Base-by-base conservation (phyloP, 2,797 vertebrate species). In the Leucoraja ocellata region DNA sequence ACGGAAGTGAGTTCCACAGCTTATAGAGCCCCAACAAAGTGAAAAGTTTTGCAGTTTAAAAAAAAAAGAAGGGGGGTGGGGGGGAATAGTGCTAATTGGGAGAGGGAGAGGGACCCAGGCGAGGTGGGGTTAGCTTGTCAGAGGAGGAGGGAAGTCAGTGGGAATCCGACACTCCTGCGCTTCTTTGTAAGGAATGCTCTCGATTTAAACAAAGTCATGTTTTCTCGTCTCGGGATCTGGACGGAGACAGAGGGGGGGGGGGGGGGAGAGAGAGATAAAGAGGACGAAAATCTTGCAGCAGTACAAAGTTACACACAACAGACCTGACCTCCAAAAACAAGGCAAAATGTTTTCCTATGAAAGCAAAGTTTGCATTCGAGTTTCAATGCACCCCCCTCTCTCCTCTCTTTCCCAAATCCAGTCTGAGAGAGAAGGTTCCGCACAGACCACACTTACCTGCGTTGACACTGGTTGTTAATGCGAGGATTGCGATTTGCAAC, bases 131-230 rank as follows among this genome's bases (percentile, higher is more conserved):
- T 3, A 28, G n/a, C 4, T n/a, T 88, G 84, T 88, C 61, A 84
- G 25, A n/a, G 23, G 81, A 23, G 7, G 78, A 80, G 23, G 46
- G n/a, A n/a, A 88, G 46, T 16, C n/a, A n/a, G 2, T 61, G n/a
- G 84, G 84, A 88, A 88, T 4, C 63, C 21, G 63, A 88, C 81
- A 13, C 81, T 54, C 79, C 80, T 54, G 18, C 21, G 46, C 63
- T 32, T 68, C n/a, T 32, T 18, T 36, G 32, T 65, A 88, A 88
- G 84, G 63, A 88, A 68, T 88, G 84, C 14, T 7, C 61, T 68
- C 84, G 23, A 7, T 36, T 88, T 36, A 88, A 88, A 88, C 84
- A 21, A 88, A 68, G 61, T 88, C 61, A 68, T 88, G 84, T 32
- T 68, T 36, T 68, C n/a, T 63, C 8, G 61, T 65, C 36, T 88